Evolutionary conservation across 2,797 vertebrate species (phyloP).

Genomic region (Lophius americanus): DNA sequence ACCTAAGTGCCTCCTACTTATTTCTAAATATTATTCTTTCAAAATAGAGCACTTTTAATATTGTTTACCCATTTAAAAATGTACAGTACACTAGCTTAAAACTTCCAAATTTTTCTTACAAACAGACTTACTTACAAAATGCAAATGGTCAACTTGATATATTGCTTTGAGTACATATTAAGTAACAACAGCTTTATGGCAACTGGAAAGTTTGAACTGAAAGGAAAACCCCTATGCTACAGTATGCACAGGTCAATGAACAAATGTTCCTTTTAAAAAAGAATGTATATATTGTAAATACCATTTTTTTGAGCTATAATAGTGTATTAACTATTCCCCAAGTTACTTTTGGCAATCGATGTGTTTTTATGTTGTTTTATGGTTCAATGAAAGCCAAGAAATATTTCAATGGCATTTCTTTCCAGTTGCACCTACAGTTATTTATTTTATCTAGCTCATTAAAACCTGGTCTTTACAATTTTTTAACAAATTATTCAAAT

Average conservation of each 20-base stretch:
- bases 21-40: constrained; percentile 84
- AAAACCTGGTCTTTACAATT: constrained; percentile 14
- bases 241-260: constrained; percentile 33
- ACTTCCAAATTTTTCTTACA: constrained; percentile 62
- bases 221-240: constrained; percentile 28
- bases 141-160: constrained; percentile 7
- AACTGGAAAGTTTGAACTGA: constrained; percentile 26
- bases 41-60: constrained; percentile 81
- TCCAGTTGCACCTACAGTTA: constrained; percentile 43
- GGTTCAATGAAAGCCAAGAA: constrained; percentile 71
- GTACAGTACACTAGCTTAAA: constrained; percentile 70
- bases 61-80: constrained; percentile 77
- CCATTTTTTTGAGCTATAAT: constrained; percentile 71
- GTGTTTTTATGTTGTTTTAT: constrained; percentile 61
- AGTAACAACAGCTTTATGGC: constrained; percentile 47
- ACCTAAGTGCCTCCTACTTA: constrained; percentile 97
- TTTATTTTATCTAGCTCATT: constrained; percentile 50
- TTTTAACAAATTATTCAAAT: constrained; percentile 16
- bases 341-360: constrained; percentile 71
- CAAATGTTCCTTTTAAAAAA: constrained; percentile 64
- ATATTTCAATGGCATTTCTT: constrained; percentile 73
- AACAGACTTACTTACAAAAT: constrained; percentile 51
- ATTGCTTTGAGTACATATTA: constrained; percentile 28
- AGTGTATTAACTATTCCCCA: constrained; percentile 75
- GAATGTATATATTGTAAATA: constrained; percentile 85